Evolutionary conservation across 1,140 invertebrate species (phyloP).

Genomic region (Atta texana): DNA sequence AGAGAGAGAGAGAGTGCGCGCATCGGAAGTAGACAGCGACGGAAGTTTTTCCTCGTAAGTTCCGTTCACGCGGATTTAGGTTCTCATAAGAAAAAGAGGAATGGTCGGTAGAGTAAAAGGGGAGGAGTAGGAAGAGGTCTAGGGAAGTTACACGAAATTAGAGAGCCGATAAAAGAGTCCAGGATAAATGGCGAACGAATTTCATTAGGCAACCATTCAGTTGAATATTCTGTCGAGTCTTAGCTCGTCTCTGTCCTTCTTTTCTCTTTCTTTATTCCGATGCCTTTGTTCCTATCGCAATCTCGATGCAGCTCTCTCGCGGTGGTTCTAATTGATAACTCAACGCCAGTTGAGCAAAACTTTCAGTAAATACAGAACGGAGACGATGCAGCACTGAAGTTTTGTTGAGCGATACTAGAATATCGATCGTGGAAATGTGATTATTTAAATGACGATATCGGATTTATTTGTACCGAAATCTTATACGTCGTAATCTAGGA

Average conservation of each 20-base stretch:
- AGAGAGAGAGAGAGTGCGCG: neutral
- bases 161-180: conserved; percentile 62
- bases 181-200: conserved; percentile 65
- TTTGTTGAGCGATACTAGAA: conserved; percentile 25
- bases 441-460: conserved; percentile 52
- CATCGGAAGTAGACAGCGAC: conserved; percentile 35
- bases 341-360: conserved; percentile 34
- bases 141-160: conserved; percentile 66
- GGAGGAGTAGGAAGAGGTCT: neutral
- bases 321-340: conserved; percentile 59
- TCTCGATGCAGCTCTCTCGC: conserved; percentile 31
- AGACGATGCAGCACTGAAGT: conserved; percentile 34
- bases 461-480: conserved; percentile 57
- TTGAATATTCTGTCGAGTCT: conserved; percentile 58
- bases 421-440: conserved; percentile 48
- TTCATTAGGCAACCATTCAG: conserved; percentile 62
- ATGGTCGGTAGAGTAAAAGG: conserved; percentile 1
- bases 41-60: conserved; percentile 69
- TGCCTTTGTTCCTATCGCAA: conserved; percentile 23
- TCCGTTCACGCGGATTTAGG: conserved; percentile 15
- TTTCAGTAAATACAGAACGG: conserved; percentile 49
- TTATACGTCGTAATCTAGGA: conserved; percentile 23
- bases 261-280: neutral
- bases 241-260: neutral
- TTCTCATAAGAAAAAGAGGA: conserved; percentile 18